Evolutionary conservation across 1,140 invertebrate genomes (phyloP).

Genomic region (Caenorhabditis tropicalis): DNA sequence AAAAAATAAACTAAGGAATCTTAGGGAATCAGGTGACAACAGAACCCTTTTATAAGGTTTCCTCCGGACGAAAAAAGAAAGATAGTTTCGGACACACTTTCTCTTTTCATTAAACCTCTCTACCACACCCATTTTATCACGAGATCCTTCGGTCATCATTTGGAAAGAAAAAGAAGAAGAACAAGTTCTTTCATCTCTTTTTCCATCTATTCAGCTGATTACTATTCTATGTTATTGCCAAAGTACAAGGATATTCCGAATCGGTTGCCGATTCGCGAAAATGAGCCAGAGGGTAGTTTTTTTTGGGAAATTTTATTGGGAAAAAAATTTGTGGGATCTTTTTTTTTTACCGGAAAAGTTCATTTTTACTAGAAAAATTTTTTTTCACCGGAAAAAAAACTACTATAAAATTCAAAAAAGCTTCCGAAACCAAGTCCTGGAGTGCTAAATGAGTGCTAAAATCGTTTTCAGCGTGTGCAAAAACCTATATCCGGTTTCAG

Average conservation of each 20-base stretch:
- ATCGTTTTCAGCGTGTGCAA: too few relatives aligned
- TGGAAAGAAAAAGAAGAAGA: background rate
- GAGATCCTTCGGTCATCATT: conserved; percentile 3
- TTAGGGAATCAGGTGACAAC: too few relatives aligned
- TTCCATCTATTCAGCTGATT: conserved; percentile 6
- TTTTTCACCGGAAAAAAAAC: too few relatives aligned
- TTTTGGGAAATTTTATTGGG: background rate
- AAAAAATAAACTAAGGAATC: too few relatives aligned
- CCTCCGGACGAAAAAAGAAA: too few relatives aligned
- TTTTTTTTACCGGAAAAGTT: background rate
- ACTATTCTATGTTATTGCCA: background rate
- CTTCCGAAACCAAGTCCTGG: too few relatives aligned
- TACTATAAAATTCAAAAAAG: too few relatives aligned
- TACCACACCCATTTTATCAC: conserved; percentile 28
- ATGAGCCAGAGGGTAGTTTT: conserved; percentile 47
- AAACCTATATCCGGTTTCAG: too few relatives aligned
- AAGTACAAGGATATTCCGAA: conserved; percentile 50
- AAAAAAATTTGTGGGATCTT: background rate
- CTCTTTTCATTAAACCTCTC: background rate
- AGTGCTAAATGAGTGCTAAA: too few relatives aligned
- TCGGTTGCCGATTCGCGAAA: conserved; percentile 36
- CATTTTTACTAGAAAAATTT: too few relatives aligned
- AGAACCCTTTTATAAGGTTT: too few relatives aligned
- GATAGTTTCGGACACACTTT: conserved; percentile 17
- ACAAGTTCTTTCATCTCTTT: background rate